These are phyloP conservation scores for Tipula unca DNA, from an alignment of 2,888 invertebrate genomes.

Conservation along the genomic window DNA sequence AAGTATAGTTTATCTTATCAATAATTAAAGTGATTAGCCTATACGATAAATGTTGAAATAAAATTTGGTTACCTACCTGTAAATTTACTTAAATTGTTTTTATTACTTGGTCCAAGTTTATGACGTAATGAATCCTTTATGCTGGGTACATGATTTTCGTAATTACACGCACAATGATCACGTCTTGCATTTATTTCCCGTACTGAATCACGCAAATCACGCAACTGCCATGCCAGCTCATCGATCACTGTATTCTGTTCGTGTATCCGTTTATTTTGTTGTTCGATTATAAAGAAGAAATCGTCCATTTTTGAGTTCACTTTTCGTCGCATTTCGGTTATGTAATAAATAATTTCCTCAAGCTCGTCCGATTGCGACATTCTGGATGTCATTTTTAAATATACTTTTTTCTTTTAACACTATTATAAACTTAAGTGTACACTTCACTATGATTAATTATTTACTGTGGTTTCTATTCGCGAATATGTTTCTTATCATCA, in stretches of 20 bases:
- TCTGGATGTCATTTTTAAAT: background rate
- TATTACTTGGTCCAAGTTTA: background rate
- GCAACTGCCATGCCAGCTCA: constrained; percentile 23
- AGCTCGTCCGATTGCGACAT: constrained; percentile 20
- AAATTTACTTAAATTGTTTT: background rate
- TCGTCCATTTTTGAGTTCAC: constrained; percentile 21
- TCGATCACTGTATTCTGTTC: constrained; percentile 22
- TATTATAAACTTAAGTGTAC: background rate
- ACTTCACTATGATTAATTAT: background rate
- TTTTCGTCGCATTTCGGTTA: constrained; percentile 17
- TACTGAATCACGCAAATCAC: constrained; percentile 22
- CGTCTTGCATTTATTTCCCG: constrained; percentile 18
- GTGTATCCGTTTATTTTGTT: constrained; percentile 21
- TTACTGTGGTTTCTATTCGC: background rate
- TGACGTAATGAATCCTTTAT: background rate
- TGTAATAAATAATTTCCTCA: constrained; percentile 21
- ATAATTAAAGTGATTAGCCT: background rate
- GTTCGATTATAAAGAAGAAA: constrained; percentile 20
- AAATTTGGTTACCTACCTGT: background rate
- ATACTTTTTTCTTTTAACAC: background rate
- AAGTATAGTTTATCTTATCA: background rate
- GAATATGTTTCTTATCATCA: background rate
- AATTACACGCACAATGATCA: constrained; percentile 18
- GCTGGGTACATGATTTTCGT: constrained; percentile 21
- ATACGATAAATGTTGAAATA: background rate